phyloP scores from a whole-genome alignment of 2,113 vertebrate genomes.

The Tragelaphus scriptus region DNA sequence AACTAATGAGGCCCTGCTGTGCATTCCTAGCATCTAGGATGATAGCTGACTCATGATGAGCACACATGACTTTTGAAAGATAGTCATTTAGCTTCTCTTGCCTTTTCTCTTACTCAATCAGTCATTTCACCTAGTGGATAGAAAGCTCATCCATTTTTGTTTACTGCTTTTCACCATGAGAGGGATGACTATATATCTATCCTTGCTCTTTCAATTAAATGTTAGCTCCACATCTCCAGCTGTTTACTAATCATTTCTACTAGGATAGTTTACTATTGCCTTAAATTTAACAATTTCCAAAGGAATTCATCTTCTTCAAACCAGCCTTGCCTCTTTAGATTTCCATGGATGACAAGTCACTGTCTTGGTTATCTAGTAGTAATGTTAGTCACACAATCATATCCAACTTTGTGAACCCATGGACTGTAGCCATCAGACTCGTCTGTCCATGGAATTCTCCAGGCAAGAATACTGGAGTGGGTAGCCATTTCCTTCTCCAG shows the following conservation, averaged over 20 bases:
- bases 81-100: background rate
- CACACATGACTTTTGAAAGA: background rate
- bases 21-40: background rate
- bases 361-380: background rate
- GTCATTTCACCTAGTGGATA: background rate
- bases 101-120: background rate
- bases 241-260: background rate
- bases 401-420: background rate
- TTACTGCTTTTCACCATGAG: background rate
- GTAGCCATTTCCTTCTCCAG: background rate
- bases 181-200: background rate
- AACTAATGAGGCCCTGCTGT: background rate
- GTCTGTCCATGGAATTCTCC: background rate
- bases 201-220: background rate
- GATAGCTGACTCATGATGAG: background rate
- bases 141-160: background rate
- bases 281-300: background rate
- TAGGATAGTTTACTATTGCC: background rate
- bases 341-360: background rate
- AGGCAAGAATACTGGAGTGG: background rate
- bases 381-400: fast-evolving
- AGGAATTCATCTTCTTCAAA: background rate
- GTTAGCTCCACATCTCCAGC: background rate
- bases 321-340: background rate
- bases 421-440: background rate